Evolutionary conservation across 2,888 invertebrate genomes (phyloP).

Genomic region (Chydorus sphaericus): DNA sequence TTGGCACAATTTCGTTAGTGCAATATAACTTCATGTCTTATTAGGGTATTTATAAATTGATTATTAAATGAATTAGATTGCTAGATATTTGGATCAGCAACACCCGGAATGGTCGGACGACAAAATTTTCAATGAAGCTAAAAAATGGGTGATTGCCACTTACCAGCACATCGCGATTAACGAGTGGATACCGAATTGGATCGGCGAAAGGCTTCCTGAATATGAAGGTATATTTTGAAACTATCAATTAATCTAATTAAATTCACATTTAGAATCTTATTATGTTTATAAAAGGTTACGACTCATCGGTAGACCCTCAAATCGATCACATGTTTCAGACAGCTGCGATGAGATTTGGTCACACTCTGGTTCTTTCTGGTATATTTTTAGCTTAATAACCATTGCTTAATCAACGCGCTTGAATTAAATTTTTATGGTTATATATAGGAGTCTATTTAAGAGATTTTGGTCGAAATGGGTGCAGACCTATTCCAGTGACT

Average conservation of each 20-base stretch:
- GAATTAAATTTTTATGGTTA: neutral
- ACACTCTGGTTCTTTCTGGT: conserved; percentile 41
- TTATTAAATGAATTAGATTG: conserved; percentile 24
- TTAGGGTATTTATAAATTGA: neutral
- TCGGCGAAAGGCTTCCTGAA: conserved; percentile 25
- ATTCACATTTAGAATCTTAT: conserved; percentile 9
- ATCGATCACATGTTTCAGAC: conserved; percentile 44
- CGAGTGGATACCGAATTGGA: conserved; percentile 36
- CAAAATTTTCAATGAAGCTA: conserved; percentile 37
- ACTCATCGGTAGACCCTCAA: conserved; percentile 40
- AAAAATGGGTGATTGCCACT: conserved; percentile 41
- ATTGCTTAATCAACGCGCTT: no score
- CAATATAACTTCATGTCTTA: no score
- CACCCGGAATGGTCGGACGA: conserved; percentile 33
- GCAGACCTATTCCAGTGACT: conserved; percentile 23
- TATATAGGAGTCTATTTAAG: conserved; percentile 31
- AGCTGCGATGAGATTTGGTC: conserved; percentile 44
- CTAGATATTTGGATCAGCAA: conserved; percentile 26
- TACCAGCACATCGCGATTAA: conserved; percentile 37
- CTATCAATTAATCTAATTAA: neutral
- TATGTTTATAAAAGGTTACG: conserved; percentile 31
- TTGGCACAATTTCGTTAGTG: conserved; percentile 34
- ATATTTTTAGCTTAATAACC: no score
- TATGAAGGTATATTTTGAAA: conserved; percentile 22
- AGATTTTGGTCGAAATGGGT: conserved; percentile 30